phyloP scores from a whole-genome alignment of 2,888 invertebrate genomes.

The Aleiodes leptofemur region DNA sequence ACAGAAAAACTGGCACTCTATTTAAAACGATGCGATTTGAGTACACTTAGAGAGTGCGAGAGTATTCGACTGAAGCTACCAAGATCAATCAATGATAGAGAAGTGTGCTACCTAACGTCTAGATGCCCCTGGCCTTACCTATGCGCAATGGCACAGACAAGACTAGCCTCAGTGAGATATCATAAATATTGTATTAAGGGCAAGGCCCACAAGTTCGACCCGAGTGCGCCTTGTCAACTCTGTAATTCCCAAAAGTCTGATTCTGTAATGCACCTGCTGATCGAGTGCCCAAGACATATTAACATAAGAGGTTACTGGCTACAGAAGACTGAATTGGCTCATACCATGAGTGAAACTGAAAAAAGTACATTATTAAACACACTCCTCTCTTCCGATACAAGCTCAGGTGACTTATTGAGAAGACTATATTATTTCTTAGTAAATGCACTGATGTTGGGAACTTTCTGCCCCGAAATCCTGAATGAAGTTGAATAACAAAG shows the following conservation, averaged over 20 bases:
- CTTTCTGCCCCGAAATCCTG: neutral
- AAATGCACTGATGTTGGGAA: neutral
- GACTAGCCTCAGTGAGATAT: neutral
- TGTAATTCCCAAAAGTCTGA: neutral
- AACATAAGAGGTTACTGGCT: neutral
- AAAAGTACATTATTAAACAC: no score
- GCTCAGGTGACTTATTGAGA: no score
- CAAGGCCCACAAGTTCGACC: neutral
- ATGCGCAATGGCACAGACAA: neutral
- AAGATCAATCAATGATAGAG: neutral
- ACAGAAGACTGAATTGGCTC: neutral
- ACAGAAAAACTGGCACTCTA: neutral
- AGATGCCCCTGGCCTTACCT: neutral
- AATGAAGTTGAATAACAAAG: neutral
- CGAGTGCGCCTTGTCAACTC: neutral
- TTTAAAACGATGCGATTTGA: neutral
- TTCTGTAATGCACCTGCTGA: neutral
- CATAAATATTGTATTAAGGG: neutral
- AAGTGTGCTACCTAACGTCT: neutral
- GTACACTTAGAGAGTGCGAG: neutral
- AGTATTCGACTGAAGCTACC: neutral
- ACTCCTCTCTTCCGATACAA: no score
- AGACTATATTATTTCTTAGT: neutral
- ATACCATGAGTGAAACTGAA: neutral
- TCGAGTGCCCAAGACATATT: neutral